Conservation (phyloP, 1,140 invertebrate species). For the Aphaenogaster ashmeadi region DNA sequence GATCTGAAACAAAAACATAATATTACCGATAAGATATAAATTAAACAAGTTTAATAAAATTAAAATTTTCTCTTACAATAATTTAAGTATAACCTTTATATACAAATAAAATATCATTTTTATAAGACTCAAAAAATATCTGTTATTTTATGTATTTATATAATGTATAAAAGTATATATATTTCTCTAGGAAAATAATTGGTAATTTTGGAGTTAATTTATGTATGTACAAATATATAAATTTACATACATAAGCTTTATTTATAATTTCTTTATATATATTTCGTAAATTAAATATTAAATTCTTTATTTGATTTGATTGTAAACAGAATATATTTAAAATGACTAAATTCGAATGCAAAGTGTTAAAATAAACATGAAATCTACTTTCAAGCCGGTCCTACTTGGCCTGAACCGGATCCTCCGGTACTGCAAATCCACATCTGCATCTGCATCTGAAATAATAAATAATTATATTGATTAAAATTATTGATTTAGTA, state of each 20-base stretch:
- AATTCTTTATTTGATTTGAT: not conserved
- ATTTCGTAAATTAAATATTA: not conserved
- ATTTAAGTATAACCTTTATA: not conserved
- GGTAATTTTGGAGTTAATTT: not conserved
- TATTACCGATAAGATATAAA: not conserved
- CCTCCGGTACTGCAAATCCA: not conserved
- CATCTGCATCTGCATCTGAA: not conserved
- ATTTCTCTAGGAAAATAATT: too few species aligned
- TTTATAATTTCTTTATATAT: not conserved
- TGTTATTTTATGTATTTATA: not conserved
- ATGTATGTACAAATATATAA: not conserved
- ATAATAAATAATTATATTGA: not conserved
- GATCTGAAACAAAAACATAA: constrained; percentile 3
- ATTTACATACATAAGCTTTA: not conserved
- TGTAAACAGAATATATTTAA: not conserved
- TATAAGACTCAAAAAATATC: not conserved
- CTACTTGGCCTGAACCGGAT: not conserved
- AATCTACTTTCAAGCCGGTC: not conserved
- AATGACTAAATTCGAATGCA: not conserved
- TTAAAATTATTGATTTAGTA: constrained; percentile 12
- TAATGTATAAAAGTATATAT: not conserved
- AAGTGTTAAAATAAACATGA: not conserved
- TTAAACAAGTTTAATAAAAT: not conserved
- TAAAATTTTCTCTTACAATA: not conserved
- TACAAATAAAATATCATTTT: not conserved